These are phyloP conservation scores for Drosophila mayaguana DNA, from an alignment of 2,888 invertebrate species.

Conservation along the genomic window DNA sequence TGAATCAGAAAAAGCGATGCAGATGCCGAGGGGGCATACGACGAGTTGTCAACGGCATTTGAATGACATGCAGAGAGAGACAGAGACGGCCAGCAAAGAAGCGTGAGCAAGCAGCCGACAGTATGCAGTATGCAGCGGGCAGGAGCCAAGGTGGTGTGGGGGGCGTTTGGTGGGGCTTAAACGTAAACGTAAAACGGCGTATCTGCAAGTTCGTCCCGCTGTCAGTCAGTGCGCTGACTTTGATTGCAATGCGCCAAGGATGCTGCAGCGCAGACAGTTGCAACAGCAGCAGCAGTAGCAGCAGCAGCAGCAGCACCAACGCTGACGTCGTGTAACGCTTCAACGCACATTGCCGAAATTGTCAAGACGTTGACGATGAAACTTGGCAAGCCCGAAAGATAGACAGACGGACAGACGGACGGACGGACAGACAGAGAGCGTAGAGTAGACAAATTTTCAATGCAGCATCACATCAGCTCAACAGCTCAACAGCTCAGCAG, in stretches of 20 bases:
- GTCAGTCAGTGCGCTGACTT: conserved; percentile 74
- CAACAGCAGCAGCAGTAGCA: conserved; percentile 17
- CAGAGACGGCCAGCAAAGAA: conserved; percentile 16
- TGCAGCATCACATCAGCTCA: conserved; percentile 18
- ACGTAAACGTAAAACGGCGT: conserved; percentile 22
- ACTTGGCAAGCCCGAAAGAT: conserved; percentile 23
- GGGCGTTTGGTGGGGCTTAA: not conserved
- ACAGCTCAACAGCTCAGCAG: conserved; percentile 23
- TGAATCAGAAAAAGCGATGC: conserved; percentile 25
- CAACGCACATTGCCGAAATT: conserved; percentile 76
- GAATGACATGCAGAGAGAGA: conserved; percentile 65
- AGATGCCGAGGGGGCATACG: conserved; percentile 13
- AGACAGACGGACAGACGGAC: conserved; percentile 2
- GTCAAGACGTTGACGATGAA: conserved; percentile 59
- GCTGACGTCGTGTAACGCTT: conserved; percentile 50
- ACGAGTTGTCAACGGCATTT: conserved; percentile 76
- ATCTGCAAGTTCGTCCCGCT: conserved; percentile 68
- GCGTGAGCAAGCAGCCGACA: not conserved
- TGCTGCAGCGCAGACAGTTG: conserved; percentile 42
- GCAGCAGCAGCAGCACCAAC: conserved; percentile 10
- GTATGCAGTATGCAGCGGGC: not conserved
- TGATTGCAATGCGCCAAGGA: conserved; percentile 80
- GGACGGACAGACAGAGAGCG: conserved; percentile 13
- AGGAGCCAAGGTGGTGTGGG: not conserved
- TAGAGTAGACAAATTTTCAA: conserved; percentile 9